Base-by-base conservation (phyloP, 2,888 invertebrate species). In the Mongoloraphidia duomilia region DNA sequence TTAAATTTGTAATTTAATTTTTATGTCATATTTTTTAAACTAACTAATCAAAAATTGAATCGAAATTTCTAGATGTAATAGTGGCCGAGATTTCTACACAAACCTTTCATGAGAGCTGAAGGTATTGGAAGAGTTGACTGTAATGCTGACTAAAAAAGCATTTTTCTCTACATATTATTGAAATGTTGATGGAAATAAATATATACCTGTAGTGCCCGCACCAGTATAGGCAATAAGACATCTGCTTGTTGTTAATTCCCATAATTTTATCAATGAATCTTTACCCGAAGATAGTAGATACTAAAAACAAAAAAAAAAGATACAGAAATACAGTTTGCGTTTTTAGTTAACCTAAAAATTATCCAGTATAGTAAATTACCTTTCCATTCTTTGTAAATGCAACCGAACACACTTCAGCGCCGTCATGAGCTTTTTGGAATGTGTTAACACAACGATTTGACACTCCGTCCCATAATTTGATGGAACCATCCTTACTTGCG, bases 201-300 rank as follows among this genome's bases (percentile, higher is more conserved):
- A 26, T 13, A 64, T 64, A 72, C 87, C 87, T 12, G 86, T 85
- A 1, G 87, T 86, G 2, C 87, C 86, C 0, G 93, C 65, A n/a
- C 97, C 98, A 0, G 97, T 97, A 65, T 98, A 98, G 0, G 94
- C 94, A 57, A 98, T 96, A 36, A 98, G 75, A 65, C 97, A 97
- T 17, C 98, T 76, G 59, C 93, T 94, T 9, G 97, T 96, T 0
- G 96, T 90, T 49, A 99, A 65, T 68, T 98, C 98, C 98, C 98
- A 99, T 10, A 99, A 71, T 66, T 97, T 97, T 12, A 97, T 93
- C 33, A 95, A 75, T 0, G 96, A 96, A 68, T 99, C 98, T 73
- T 94, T 83, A 0, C 96, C 97, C 10, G 94, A 89, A 0, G 96
- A 93, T 13, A 98, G 65, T 5, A 98, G 73, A 67, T 97, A 98